Base-by-base conservation (phyloP, 2,113 vertebrate genomes). In the Monopterus albus region DNA sequence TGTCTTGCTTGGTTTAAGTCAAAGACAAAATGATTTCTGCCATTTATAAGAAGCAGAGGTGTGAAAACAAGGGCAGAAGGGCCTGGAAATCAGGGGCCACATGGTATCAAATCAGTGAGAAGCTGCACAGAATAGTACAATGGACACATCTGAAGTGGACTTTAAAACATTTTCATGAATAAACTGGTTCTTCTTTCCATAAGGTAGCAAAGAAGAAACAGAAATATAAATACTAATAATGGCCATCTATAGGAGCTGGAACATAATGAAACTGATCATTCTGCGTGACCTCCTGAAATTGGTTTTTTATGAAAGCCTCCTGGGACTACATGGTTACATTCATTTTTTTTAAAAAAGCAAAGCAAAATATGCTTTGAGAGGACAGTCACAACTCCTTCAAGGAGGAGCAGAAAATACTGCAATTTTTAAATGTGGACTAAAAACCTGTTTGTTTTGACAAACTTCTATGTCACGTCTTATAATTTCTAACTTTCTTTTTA, bases 221-320 rank as follows among this genome's bases (percentile, higher is more conserved):
- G 62, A 74, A 83, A 82, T 55, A 69, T 76, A 66, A 55, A 68
- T 63, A 59, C 60, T 81, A 65, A 77, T 78, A 60, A 82, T 42
- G 57, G 46, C 26, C 68, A 45, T 68, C 74, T 69, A 74, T 75
- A 82, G 77, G 79, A 79, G 74, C 31, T 31, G 58, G 36, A 43
- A 70, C 55, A 55, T 84, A 80, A 85, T 88, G 82, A 88, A 86
- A 86, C 46, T 83, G 85, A 88, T 88, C 84, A 83, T 81, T 76
- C 65, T 77, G 75, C 75, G 70, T 82, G 83, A 86, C 78, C 78
- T 59, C 12, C 23, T 71, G 61, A 85, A 84, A 89, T 85, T 84
- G 74, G 75, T 84, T 88, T 87, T 87, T 84, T 69, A 75, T 78
- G 40, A 71, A 81, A 83, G 73, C 68, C 74, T 72, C 71, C 46